A percentile compares a stretch with the other conserved stretches of the same genome.
These are phyloP conservation scores for Channa striata DNA, from an alignment of 2,797 vertebrate species.

Conservation along the genomic window DNA sequence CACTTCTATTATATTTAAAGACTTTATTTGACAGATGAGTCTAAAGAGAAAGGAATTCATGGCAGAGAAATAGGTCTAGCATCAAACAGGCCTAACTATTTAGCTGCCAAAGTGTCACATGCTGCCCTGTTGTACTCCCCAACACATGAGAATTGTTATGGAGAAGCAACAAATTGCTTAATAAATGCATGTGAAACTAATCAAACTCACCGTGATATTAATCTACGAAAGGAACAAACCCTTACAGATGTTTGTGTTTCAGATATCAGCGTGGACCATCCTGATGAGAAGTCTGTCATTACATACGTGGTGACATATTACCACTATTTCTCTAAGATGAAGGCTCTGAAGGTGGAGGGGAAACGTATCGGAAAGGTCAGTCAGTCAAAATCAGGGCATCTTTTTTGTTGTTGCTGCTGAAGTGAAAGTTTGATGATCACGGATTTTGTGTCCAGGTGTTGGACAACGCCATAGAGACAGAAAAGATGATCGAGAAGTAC, in stretches of 20 bases:
- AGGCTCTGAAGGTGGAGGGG: slow-evolving; percentile 94
- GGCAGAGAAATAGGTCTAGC: too few relatives aligned
- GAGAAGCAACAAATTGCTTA: too few relatives aligned
- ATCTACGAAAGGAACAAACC: too few relatives aligned
- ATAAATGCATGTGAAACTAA: too few relatives aligned
- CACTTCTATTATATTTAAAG: too few relatives aligned
- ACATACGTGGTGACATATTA: slow-evolving; percentile 96
- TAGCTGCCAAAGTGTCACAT: too few relatives aligned
- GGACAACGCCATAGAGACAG: slow-evolving; percentile 94
- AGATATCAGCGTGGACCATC: slow-evolving; percentile 96
- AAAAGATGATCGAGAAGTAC: slow-evolving; percentile 95
- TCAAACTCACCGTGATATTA: too few relatives aligned
- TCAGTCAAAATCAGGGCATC: background rate
- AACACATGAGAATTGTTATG: too few relatives aligned
- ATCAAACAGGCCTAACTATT: too few relatives aligned
- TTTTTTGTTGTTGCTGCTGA: background rate
- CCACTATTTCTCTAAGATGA: slow-evolving; percentile 98
- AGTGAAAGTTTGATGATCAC: background rate
- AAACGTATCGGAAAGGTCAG: slow-evolving; percentile 94
- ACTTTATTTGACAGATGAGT: too few relatives aligned
- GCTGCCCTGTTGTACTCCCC: too few relatives aligned
- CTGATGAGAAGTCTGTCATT: slow-evolving; percentile 96
- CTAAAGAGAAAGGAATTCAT: too few relatives aligned
- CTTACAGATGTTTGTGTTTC: slow-evolving; percentile 30
- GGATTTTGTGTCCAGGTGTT: slow-evolving; percentile 81